phyloP scores from a whole-genome alignment of 2,113 vertebrate species.

The Chlorodrepanis virens region DNA sequence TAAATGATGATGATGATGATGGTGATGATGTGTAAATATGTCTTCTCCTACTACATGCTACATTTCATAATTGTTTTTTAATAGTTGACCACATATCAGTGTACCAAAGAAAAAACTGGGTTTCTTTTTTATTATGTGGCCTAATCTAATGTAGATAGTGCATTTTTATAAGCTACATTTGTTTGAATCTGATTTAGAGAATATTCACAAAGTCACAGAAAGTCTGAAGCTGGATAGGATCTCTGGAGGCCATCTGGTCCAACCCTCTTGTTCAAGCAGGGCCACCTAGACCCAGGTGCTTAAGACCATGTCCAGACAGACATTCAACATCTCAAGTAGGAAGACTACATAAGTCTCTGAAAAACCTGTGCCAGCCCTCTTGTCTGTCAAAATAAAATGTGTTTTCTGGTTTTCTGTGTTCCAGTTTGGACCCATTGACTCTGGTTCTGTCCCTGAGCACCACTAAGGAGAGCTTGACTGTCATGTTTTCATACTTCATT shows the following conservation, averaged over 20 bases:
- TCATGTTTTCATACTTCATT: not conserved
- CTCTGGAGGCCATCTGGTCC: not conserved
- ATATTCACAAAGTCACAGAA: not conserved
- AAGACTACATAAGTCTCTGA: not conserved
- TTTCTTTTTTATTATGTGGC: not conserved
- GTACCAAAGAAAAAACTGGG: not conserved
- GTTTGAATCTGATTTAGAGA: not conserved
- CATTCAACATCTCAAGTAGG: not conserved
- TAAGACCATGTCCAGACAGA: not conserved
- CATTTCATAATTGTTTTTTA: not conserved
- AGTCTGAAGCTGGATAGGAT: not conserved
- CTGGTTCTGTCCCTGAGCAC: not conserved
- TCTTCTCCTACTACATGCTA: not conserved
- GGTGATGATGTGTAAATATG: not conserved
- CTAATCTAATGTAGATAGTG: not conserved
- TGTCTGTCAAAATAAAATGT: not conserved
- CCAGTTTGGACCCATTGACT: not conserved
- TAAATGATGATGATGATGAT: not conserved
- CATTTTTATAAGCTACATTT: not conserved
- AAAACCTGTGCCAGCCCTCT: not conserved
- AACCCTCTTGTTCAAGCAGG: not conserved
- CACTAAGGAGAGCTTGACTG: not conserved
- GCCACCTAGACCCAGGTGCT: not conserved
- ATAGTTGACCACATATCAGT: not conserved
- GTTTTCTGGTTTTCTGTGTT: not conserved